Percentiles rank a stretch among this genome's conserved stretches.
Evolutionary conservation across 2,888 invertebrate species (phyloP).

Genomic region (Tipula vernalis): DNA sequence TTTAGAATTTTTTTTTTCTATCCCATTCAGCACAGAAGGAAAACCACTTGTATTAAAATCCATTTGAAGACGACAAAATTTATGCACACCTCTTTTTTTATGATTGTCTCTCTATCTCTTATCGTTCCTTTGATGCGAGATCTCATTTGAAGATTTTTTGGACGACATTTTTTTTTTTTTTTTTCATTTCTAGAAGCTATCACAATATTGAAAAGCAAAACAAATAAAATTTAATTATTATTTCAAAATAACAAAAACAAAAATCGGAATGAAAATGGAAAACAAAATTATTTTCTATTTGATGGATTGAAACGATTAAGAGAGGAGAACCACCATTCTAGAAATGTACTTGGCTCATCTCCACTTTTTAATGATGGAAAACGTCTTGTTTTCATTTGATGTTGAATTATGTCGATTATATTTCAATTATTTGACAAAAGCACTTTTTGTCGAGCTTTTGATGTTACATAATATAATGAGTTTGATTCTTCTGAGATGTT

Average conservation of each 20-base stretch:
- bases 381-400: not conserved
- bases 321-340: not conserved
- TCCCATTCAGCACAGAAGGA: not conserved
- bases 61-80: constrained; percentile 4
- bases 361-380: not conserved
- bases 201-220: not conserved
- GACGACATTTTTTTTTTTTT: not conserved
- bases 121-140: not conserved
- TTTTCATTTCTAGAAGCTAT: not conserved
- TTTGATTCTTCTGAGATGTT: not conserved
- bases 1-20: not conserved
- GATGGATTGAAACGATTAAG: not conserved
- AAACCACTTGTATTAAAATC: constrained; percentile 7
- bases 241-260: not conserved
- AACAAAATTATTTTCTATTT: not conserved
- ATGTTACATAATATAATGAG: not conserved
- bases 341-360: not conserved
- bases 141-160: not conserved
- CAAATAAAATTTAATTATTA: not conserved
- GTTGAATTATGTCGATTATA: not conserved
- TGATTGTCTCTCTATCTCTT: not conserved
- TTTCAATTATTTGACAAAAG: not conserved
- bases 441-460: not conserved
- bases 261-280: not conserved
- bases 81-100: constrained; percentile 9